Evolutionary conservation across 2,113 vertebrate genomes (phyloP).

Genomic region (Crotophaga sulcirostris): DNA sequence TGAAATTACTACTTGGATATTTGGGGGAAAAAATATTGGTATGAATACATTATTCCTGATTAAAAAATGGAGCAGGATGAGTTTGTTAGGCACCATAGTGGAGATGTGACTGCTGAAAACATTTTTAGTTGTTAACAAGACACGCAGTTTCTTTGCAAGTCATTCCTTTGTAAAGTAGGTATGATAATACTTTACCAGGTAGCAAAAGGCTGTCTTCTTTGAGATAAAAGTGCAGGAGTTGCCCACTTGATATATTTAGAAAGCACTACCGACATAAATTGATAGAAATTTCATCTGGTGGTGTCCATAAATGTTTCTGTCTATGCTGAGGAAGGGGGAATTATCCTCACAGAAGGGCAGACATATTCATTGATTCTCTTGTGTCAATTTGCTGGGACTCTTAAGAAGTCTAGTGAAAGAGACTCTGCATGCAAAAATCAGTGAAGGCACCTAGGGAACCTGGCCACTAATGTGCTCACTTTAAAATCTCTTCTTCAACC

Average conservation of each 20-base stretch:
- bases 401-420: neutral
- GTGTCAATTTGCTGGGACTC: neutral
- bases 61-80: neutral
- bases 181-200: neutral
- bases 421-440: neutral
- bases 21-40: neutral
- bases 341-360: neutral
- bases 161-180: neutral
- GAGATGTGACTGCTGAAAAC: neutral
- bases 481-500: neutral
- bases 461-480: neutral
- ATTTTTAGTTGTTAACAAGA: neutral
- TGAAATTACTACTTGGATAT: neutral
- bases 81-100: neutral
- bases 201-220: neutral
- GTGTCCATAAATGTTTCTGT: neutral
- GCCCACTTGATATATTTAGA: neutral
- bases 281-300: neutral
- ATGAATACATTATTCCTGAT: neutral
- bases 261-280: neutral
- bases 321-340: neutral
- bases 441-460: neutral
- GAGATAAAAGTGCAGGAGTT: neutral
- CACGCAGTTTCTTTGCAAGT: neutral
- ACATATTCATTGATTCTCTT: neutral